Evolutionary conservation across 2,888 invertebrate species (phyloP), one percentile per base, ranked within the genome.

Genomic region (Scaptomyza caliginosa): DNA sequence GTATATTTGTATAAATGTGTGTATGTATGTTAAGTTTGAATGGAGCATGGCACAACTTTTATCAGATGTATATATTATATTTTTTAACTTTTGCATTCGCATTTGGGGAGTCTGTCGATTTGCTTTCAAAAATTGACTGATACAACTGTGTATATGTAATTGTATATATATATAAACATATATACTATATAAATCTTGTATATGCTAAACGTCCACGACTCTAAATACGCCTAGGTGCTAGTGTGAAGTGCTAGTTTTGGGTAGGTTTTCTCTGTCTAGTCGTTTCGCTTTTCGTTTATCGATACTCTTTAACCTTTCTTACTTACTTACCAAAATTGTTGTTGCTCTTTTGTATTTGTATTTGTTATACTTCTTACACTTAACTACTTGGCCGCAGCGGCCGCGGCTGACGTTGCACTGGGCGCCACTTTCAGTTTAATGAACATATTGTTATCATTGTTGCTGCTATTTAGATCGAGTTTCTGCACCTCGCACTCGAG

Each of bases 401-500:
- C 86, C 36, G 89, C 79, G 30, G 88, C 80, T 38, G 78, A 42
- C 26, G 86, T 70, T 57, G 89, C 85, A 67, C 81, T 84, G 23
- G 89, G 75, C 45, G 89, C 76, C 66, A 91, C 87, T 81, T 89
- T 90, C 67, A 90, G 79, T 79, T 90, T 91, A 65, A 90, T 90
- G 60, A 90, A 89, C 86, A 90, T 86, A 54, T 87, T 89, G 73
- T 78, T 90, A 59, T 89, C 83, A 68, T 88, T 83, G 66, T 75
- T 89, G 51, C 77, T 63, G 55, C 70, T 90, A 56, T 89, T 91
- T 58, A 91, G 73, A 74, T 91, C 91, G 49, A 91, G 71, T 63
- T 90, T 91, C 66, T 91, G 91, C 64, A 91, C 88, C 71, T 90
- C 91, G 48, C 78, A 86, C 71, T 91, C 91, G 38, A 91, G 81